These are phyloP conservation scores for Hypotaenidia philippensis DNA, from an alignment of 2,797 vertebrate genomes.

Conservation along the genomic window DNA sequence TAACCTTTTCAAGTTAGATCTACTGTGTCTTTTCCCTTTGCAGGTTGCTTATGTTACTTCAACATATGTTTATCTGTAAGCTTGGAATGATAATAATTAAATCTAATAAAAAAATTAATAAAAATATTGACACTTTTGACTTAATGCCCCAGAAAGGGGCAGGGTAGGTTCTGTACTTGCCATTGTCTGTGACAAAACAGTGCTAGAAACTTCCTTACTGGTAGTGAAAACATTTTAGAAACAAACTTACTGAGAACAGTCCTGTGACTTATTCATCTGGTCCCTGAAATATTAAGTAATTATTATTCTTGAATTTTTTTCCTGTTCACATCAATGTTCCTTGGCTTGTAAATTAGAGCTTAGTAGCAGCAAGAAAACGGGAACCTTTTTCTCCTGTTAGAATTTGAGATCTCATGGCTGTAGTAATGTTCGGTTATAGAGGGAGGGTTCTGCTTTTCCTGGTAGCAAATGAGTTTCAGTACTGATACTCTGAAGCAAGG, in stretches of 20 bases:
- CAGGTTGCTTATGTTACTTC: not conserved
- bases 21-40: not conserved
- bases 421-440: not conserved
- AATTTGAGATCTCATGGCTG: not conserved
- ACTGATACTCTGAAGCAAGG: not conserved
- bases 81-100: not conserved
- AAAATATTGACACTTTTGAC: not conserved
- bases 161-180: not conserved
- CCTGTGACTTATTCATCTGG: not conserved
- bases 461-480: not conserved
- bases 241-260: not conserved
- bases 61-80: not conserved
- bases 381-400: not conserved
- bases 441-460: not conserved
- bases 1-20: not conserved
- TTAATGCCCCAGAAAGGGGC: not conserved
- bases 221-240: not conserved
- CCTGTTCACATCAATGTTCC: not conserved
- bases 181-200: not conserved
- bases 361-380: not conserved
- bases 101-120: not conserved
- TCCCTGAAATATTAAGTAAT: not conserved
- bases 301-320: not conserved
- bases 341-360: not conserved
- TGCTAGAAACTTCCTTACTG: not conserved